phyloP scores from a whole-genome alignment of 2,888 invertebrate species.

The Brenthis ino region DNA sequence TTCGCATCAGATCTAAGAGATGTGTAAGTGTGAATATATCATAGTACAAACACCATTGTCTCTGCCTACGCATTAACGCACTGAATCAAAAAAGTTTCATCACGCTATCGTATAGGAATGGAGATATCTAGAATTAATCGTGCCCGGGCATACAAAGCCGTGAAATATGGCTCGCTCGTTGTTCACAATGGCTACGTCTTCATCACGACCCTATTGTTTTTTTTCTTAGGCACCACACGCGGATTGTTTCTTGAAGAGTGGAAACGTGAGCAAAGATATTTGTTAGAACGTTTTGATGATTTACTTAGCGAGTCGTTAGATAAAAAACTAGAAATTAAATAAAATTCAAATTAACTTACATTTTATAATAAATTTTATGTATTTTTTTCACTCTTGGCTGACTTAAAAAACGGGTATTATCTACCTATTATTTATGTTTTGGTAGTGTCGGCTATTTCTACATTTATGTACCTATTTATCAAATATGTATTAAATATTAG shows the following conservation, averaged over 20 bases:
- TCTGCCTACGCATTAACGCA: conserved; percentile 59
- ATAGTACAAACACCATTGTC: conserved; percentile 38
- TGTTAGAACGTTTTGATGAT: conserved; percentile 56
- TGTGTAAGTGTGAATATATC: conserved; percentile 7
- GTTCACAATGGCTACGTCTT: conserved; percentile 82
- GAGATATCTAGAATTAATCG: conserved; percentile 83
- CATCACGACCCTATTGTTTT: conserved; percentile 81
- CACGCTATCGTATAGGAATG: conserved; percentile 76
- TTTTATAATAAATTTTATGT: too few species aligned
- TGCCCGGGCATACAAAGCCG: conserved; percentile 77
- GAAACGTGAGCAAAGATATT: conserved; percentile 71
- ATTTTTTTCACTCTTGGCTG: too few species aligned
- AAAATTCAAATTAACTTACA: too few species aligned
- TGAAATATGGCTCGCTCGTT: conserved; percentile 80
- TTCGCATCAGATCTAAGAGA: neutral
- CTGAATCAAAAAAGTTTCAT: conserved; percentile 77
- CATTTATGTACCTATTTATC: too few species aligned
- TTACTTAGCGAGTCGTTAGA: conserved; percentile 20
- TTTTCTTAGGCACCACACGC: conserved; percentile 74
- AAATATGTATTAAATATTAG: too few species aligned
- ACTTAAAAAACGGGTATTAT: too few species aligned
- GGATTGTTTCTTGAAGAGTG: conserved; percentile 77
- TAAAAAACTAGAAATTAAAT: too few species aligned
- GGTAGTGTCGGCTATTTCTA: too few species aligned
- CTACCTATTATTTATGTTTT: too few species aligned